A percentile compares a stretch with the other conserved stretches of the same genome.
Conservation (phyloP, 2,113 vertebrate species). For the Pelusios castaneus region DNA sequence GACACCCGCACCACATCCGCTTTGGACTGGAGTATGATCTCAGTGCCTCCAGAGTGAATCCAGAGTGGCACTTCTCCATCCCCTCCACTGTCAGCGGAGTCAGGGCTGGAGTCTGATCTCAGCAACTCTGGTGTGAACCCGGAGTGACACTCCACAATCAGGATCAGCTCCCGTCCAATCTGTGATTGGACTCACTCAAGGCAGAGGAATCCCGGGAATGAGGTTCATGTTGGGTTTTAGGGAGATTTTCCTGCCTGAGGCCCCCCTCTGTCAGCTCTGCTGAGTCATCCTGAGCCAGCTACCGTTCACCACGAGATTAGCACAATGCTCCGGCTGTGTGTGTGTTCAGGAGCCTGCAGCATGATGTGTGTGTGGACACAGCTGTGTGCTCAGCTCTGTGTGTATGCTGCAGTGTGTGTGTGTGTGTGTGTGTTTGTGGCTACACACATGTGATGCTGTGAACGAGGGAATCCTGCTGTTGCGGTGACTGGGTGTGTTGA, state of each 20-base stretch:
- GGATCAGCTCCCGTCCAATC: not conserved
- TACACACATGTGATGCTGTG: not conserved
- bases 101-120: too few species aligned
- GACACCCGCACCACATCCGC: rapidly evolving
- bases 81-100: too few species aligned
- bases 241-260: not conserved
- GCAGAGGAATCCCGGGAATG: not conserved
- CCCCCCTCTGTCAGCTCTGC: not conserved
- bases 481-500: not conserved
- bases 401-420: too few species aligned
- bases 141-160: not conserved
- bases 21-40: too few species aligned
- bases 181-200: not conserved
- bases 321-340: not conserved
- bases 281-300: not conserved
- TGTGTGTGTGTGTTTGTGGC: too few species aligned
- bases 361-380: not conserved
- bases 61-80: too few species aligned
- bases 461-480: not conserved
- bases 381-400: too few species aligned
- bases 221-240: not conserved
- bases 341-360: too few species aligned
- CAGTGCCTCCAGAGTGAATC: too few species aligned
- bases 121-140: too few species aligned
- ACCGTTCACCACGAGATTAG: too few species aligned